phyloP scores from a whole-genome alignment of 2,113 vertebrate species.

The Porphyrio hochstetteri region DNA sequence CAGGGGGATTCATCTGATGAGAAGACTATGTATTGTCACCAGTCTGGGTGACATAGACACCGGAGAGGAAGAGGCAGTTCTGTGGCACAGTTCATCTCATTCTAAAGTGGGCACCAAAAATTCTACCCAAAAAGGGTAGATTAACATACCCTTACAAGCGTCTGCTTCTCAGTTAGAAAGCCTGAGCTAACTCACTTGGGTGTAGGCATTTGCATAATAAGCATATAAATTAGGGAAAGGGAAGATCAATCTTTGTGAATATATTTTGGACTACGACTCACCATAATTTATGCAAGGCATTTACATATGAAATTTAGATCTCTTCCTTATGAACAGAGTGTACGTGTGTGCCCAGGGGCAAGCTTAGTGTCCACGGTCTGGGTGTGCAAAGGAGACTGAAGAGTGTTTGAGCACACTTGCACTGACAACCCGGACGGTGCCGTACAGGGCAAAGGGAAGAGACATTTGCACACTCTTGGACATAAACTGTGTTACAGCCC shows the following conservation, averaged over 20 bases:
- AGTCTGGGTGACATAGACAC: background rate
- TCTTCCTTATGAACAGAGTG: background rate
- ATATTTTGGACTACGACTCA: background rate
- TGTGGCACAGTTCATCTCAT: background rate
- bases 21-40: background rate
- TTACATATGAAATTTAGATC: background rate
- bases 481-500: background rate
- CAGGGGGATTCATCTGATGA: background rate
- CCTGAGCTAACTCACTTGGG: background rate
- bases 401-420: background rate
- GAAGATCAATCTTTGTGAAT: background rate
- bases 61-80: background rate
- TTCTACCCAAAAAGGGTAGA: background rate
- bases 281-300: background rate
- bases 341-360: background rate
- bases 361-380: background rate
- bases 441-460: background rate
- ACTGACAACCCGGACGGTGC: fast-evolving
- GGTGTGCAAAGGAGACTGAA: background rate
- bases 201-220: background rate
- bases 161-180: background rate
- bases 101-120: background rate
- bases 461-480: too few relatives aligned
- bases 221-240: background rate
- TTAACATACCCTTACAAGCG: background rate